These are phyloP conservation scores for Hipparchia sbordonii DNA, from an alignment of 2,888 invertebrate species.

Conservation along the genomic window DNA sequence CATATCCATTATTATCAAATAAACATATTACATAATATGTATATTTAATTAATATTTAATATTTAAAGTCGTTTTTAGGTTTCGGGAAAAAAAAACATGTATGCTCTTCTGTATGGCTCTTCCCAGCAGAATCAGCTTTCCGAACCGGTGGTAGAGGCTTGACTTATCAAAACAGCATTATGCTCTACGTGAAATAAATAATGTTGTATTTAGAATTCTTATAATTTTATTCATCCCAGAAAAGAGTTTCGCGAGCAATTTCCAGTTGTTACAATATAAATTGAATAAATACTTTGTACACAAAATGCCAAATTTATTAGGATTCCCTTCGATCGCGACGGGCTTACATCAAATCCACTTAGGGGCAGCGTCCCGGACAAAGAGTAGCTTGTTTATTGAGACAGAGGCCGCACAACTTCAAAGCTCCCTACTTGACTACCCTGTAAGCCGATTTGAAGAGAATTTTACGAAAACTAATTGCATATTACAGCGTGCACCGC, in stretches of 20 bases:
- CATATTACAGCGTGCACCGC: background rate
- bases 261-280: background rate
- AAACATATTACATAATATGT: no score
- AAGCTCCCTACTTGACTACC: slow-evolving; percentile 30
- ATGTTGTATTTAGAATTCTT: no score
- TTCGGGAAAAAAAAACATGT: no score
- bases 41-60: no score
- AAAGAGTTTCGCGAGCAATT: no score
- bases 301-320: background rate
- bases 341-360: slow-evolving; percentile 39
- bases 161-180: background rate
- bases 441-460: slow-evolving; percentile 38
- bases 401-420: slow-evolving; percentile 36
- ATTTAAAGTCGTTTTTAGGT: no score
- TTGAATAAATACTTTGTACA: slow-evolving; percentile 2
- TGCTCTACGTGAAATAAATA: background rate
- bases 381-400: slow-evolving; percentile 38
- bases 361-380: slow-evolving; percentile 18
- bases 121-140: no score
- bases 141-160: no score
- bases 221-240: no score
- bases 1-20: no score
- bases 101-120: no score
- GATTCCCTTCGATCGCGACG: slow-evolving; percentile 25
- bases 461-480: background rate